These are phyloP conservation scores for Coptotermes formosanus DNA, from an alignment of 1,140 invertebrate genomes.

Conservation along the genomic window DNA sequence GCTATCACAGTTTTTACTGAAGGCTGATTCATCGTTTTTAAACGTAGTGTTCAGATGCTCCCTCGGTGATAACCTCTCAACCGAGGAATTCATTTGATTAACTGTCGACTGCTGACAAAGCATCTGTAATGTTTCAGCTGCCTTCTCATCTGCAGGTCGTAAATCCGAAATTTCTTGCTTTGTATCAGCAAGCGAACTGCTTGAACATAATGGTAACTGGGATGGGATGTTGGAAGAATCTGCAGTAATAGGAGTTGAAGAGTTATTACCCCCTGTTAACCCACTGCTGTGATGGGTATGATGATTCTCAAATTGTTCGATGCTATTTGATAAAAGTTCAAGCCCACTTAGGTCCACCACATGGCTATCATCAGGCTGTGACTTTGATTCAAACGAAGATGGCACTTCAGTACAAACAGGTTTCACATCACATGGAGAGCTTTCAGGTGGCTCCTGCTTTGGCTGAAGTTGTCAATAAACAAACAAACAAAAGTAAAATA, in stretches of 20 bases:
- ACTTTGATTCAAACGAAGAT: not conserved
- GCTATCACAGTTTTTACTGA: slow-evolving; percentile 24
- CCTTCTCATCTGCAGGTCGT: slow-evolving; percentile 27
- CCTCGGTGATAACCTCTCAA: not conserved
- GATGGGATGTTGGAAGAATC: not conserved
- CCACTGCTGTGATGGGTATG: not conserved
- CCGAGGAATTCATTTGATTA: not conserved
- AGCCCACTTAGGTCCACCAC: slow-evolving; percentile 71
- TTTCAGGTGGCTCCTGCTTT: slow-evolving; percentile 1
- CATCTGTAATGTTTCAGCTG: slow-evolving; percentile 31
- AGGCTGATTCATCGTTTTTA: not conserved
- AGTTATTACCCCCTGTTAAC: not conserved
- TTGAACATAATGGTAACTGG: not conserved
- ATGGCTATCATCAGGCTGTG: not conserved
- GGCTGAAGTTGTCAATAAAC: not conserved
- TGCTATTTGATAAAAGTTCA: slow-evolving; percentile 78
- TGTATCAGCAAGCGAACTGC: not conserved
- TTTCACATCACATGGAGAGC: slow-evolving; percentile 23
- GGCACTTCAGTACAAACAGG: slow-evolving; percentile 27
- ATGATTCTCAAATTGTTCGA: slow-evolving; percentile 63
- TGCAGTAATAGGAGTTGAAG: too few relatives aligned
- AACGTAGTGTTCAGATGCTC: not conserved
- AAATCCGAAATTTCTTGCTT: slow-evolving; percentile 22
- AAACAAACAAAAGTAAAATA: not conserved
- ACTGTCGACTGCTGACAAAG: slow-evolving; percentile 23